These are phyloP conservation scores for Drosophila navojoa DNA, from an alignment of 1,140 invertebrate species.

Conservation along the genomic window DNA sequence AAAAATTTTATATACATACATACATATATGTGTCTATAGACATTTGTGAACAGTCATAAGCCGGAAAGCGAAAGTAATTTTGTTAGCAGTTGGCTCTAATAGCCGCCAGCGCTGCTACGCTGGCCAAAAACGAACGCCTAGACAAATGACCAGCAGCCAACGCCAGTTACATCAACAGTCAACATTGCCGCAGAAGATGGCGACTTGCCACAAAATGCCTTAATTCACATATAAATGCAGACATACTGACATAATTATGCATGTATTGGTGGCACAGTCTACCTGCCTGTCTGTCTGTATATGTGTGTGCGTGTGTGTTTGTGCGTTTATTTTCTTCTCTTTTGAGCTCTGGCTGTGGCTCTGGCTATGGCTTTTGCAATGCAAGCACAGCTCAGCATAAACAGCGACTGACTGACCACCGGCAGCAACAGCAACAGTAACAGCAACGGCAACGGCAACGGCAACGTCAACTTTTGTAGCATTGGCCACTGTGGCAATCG, in stretches of 20 bases:
- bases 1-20: neutral
- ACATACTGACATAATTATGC: neutral
- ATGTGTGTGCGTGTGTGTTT: slow-evolving; percentile 4
- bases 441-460: neutral
- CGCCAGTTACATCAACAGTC: slow-evolving; percentile 68
- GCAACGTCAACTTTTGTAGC: slow-evolving; percentile 26
- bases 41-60: slow-evolving; percentile 28
- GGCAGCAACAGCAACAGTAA: neutral
- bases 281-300: neutral
- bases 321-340: slow-evolving; percentile 26
- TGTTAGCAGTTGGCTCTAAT: slow-evolving; percentile 47
- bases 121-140: slow-evolving; percentile 58
- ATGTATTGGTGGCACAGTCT: neutral
- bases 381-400: slow-evolving; percentile 46
- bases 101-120: slow-evolving; percentile 27
- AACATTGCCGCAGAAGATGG: slow-evolving; percentile 69
- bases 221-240: slow-evolving; percentile 37
- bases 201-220: slow-evolving; percentile 60
- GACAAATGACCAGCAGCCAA: slow-evolving; percentile 54
- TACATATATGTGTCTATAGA: slow-evolving; percentile 5
- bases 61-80: slow-evolving; percentile 78
- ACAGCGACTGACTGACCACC: slow-evolving; percentile 7
- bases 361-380: slow-evolving; percentile 34
- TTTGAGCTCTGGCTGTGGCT: neutral
- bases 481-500: slow-evolving; percentile 22